These are phyloP conservation scores for Siderastrea radians DNA, from an alignment of 92 coral and sea anemone species.

Conservation along the genomic window DNA sequence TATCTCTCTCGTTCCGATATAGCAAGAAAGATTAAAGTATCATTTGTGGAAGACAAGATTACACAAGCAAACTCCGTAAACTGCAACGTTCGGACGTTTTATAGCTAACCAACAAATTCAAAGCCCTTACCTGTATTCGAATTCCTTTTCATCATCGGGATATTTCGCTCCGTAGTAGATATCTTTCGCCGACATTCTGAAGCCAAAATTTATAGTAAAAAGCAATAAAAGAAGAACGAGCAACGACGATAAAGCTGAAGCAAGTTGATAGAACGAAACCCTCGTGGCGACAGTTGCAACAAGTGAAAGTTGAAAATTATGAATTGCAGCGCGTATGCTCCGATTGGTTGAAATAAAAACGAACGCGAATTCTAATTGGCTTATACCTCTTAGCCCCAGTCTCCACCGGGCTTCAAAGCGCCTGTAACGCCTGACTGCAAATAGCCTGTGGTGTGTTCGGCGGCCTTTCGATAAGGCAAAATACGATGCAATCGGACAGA, in stretches of 20 bases:
- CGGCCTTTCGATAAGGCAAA: neutral
- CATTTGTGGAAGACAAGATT: too few species aligned
- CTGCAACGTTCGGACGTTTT: too few species aligned
- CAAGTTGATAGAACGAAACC: constrained; percentile 14
- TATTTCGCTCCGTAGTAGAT: constrained; percentile 82
- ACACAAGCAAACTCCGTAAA: too few species aligned
- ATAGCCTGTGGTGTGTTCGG: neutral
- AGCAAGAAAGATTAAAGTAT: too few species aligned
- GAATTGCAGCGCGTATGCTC: constrained; percentile 5
- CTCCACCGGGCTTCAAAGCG: neutral
- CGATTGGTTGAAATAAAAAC: constrained; percentile 56
- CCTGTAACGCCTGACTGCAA: neutral
- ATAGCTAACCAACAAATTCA: neutral
- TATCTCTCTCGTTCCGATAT: too few species aligned
- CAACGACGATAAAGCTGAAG: neutral
- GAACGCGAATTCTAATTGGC: constrained; percentile 45
- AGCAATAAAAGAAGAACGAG: neutral
- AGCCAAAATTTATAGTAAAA: neutral
- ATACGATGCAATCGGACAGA: too few species aligned
- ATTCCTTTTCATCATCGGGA: constrained; percentile 72
- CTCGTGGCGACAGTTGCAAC: constrained; percentile 15
- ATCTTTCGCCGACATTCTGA: constrained; percentile 83
- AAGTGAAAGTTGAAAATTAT: constrained; percentile 16
- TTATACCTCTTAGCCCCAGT: neutral
- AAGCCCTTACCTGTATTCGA: constrained; percentile 79